Base-by-base conservation (phyloP, 2,888 invertebrate genomes). In the Hydropsyche betteni region DNA sequence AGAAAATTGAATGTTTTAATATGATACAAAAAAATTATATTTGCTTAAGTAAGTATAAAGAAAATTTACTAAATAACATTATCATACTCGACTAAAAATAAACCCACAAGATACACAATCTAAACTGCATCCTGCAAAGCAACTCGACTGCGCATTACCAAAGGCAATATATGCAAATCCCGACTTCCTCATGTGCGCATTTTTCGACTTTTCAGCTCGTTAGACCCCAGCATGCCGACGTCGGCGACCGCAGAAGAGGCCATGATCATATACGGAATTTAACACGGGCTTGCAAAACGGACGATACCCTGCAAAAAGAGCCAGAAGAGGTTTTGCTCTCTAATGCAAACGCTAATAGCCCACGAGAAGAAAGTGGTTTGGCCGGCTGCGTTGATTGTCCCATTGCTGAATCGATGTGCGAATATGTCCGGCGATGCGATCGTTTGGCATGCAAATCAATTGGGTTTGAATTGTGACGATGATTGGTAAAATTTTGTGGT, bases 321-420 rank as follows among this genome's bases (percentile, higher is more conserved):
- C 14, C 16, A 14, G 58, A 58, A 58, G 58, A 24, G 58, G 58
- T 58, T 53, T 12, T 58, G 58, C 58, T 58, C 58, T 58, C 58
- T 58, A 58, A 58, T 58, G 58, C 58, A 16, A 24, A 14, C 58
- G 58, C 58, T 58, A 58, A 58, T 58, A 58, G 16, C 58, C 24
- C n/a, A 58, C 58, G 6, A 58, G 58, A 58, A 58, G 58, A 58
- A 58, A 58, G 58, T 58, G 58, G 58, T 58, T 58, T 58, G 14
- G 58, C 58, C 8, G 24, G 58, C 58, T 24, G 58, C 58, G 24
- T 5, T 16, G 16, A 58, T 8, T 24, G 58, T 24, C 58, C 44
- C 58, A 58, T 58, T 44, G 44, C 10, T 8, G 10, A 10, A 44
- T 44, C 2, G 44, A 44, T 44, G 44, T 44, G 6, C 10, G 8